These are phyloP conservation scores for Heliornis fulica DNA, from an alignment of 2,113 vertebrate genomes.

Conservation along the genomic window DNA sequence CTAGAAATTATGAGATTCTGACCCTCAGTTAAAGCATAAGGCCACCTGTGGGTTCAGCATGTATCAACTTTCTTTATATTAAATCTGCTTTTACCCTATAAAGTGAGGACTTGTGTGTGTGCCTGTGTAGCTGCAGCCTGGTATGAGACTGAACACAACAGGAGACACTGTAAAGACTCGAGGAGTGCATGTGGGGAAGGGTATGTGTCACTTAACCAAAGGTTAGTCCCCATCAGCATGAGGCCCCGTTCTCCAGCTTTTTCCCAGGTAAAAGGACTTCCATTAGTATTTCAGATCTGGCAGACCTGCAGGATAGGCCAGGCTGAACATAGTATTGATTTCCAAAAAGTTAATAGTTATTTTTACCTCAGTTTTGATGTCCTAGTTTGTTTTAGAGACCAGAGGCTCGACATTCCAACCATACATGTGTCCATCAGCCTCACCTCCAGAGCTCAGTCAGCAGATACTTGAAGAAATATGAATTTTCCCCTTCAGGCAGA, in stretches of 20 bases:
- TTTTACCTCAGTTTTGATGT: neutral
- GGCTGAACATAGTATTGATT: neutral
- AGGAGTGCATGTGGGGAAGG: neutral
- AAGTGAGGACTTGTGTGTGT: neutral
- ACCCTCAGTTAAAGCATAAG: neutral
- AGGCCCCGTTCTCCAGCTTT: neutral
- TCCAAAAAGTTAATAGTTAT: neutral
- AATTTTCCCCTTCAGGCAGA: neutral
- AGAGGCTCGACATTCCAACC: neutral
- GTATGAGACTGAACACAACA: neutral
- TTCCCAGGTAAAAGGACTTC: neutral
- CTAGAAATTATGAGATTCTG: neutral
- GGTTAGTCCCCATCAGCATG: neutral
- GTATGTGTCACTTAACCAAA: neutral
- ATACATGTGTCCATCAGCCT: neutral
- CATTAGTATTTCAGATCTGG: neutral
- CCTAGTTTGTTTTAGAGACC: neutral
- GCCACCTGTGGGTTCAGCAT: neutral
- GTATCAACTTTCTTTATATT: neutral
- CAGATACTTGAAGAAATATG: neutral
- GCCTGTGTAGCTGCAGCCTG: neutral
- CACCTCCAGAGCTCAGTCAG: neutral
- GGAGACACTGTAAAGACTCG: neutral
- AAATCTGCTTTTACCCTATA: neutral
- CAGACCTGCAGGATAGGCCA: neutral